Percentiles rank a stretch among this genome's conserved stretches.
These are phyloP conservation scores for Craniophora ligustri DNA, from an alignment of 2,888 invertebrate species.

Conservation along the genomic window DNA sequence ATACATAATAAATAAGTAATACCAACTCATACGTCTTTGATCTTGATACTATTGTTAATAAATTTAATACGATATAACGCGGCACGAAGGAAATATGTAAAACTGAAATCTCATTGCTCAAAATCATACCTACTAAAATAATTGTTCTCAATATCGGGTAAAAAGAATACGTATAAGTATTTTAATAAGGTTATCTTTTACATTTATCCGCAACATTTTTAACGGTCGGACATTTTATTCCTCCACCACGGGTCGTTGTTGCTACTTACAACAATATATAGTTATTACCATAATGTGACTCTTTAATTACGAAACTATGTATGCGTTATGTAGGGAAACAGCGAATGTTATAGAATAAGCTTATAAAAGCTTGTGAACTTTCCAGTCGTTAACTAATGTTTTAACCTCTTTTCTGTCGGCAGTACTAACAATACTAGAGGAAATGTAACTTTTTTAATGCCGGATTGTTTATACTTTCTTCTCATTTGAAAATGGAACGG, in stretches of 20 bases:
- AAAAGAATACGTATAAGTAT: slow-evolving; percentile 10
- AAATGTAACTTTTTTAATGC: slow-evolving; percentile 40
- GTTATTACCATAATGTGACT: slow-evolving; percentile 65
- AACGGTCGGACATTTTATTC: slow-evolving; percentile 48
- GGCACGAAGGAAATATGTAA: too few species aligned
- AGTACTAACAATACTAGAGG: slow-evolving; percentile 42
- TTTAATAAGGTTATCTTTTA: slow-evolving; percentile 42
- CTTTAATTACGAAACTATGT: slow-evolving; percentile 64
- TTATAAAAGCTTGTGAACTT: slow-evolving; percentile 51
- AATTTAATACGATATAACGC: too few species aligned
- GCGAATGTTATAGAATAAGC: slow-evolving; percentile 54
- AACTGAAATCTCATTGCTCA: too few species aligned
- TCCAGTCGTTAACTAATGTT: slow-evolving; percentile 39
- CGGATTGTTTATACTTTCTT: slow-evolving; percentile 41
- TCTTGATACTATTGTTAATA: background rate
- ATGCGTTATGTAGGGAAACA: slow-evolving; percentile 54
- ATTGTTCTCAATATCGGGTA: too few species aligned
- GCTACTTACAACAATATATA: slow-evolving; percentile 57
- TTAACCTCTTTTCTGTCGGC: slow-evolving; percentile 49
- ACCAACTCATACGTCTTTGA: background rate
- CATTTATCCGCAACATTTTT: slow-evolving; percentile 46
- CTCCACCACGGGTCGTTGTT: slow-evolving; percentile 22
- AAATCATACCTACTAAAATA: too few species aligned
- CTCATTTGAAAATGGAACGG: slow-evolving; percentile 45
- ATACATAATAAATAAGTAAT: background rate